phyloP scores from a whole-genome alignment of 2,797 vertebrate species.

The Xenops minutus region DNA sequence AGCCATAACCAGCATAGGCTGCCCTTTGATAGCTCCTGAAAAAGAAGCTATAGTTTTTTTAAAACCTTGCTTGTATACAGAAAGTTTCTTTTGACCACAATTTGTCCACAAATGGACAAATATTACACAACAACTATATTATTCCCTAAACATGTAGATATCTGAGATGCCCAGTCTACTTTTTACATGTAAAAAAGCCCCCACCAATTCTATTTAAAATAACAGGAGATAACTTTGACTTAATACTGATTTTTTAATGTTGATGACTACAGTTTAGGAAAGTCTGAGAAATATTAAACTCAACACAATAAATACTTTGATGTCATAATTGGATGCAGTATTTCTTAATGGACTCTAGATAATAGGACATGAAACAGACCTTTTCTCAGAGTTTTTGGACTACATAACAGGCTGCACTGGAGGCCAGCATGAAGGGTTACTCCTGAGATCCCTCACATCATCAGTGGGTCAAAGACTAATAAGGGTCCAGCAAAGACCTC shows the following conservation, averaged over 20 bases:
- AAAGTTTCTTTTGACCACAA: not conserved
- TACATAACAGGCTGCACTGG: not conserved
- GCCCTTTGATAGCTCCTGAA: not conserved
- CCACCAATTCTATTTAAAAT: not conserved
- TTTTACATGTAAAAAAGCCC: not conserved
- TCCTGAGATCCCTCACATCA: not conserved
- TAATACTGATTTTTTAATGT: not conserved
- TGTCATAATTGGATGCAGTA: not conserved
- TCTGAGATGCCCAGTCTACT: not conserved
- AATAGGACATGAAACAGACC: not conserved
- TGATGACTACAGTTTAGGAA: not conserved
- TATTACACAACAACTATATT: not conserved
- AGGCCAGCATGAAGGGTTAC: not conserved
- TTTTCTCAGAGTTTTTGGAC: not conserved
- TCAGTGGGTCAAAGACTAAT: not conserved
- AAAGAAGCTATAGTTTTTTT: not conserved
- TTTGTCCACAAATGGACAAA: not conserved
- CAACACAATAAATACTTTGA: not conserved
- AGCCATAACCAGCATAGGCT: not conserved
- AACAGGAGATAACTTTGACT: not conserved
- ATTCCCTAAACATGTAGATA: not conserved
- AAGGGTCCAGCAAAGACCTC: not conserved
- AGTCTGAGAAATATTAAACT: not conserved
- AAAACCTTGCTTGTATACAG: not conserved
- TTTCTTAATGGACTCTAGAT: not conserved